Base-by-base conservation (phyloP, 2,888 invertebrate species). In the Apamea epomidion region DNA sequence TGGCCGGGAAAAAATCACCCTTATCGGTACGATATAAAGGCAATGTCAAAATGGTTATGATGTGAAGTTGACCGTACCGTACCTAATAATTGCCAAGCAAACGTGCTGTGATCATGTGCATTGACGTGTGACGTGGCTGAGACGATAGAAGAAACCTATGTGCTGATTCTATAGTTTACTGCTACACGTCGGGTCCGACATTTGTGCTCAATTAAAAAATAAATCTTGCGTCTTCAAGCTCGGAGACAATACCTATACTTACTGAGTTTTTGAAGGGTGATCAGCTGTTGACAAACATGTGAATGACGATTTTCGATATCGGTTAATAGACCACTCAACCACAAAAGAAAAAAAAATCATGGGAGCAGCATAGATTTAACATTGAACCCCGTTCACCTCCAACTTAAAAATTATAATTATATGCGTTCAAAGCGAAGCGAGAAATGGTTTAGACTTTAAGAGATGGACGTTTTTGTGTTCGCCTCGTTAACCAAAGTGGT, bases 401-500 rank as follows among this genome's bases (percentile, higher is more conserved):
- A 68, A 72, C 58, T 18, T 45, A 69, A 67, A 25, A 69, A 74
- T 32, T 2, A 67, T 74, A 83, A 84, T 83, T 86, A 58, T 25
- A 54, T n/a, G 12, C 42, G 68, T 69, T 72, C 72, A 72, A 87
- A 87, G 71, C 18, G 42, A 78, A 70, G 62, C 71, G 79, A 79
- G 75, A 87, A 87, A 80, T 77, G 12, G 74, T 77, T 74, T 7
- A 68, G 72, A 87, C 45, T 65, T 73, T 81, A 65, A 86, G 54
- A 80, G 82, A 81, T 87, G 80, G 45, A 60, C 73, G 65, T 77
- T 87, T 84, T 82, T 74, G 51, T 54, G 64, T 71, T 80, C 80
- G 82, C 76, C 65, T 89, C 89, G 89, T 85, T 85, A 81, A 10
- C 29, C 60, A 80, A 87, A 88, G 86, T 85, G 86, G 86, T 78